Evolutionary conservation across 2,888 invertebrate species (phyloP).

Genomic region (Quadroppia sp.): DNA sequence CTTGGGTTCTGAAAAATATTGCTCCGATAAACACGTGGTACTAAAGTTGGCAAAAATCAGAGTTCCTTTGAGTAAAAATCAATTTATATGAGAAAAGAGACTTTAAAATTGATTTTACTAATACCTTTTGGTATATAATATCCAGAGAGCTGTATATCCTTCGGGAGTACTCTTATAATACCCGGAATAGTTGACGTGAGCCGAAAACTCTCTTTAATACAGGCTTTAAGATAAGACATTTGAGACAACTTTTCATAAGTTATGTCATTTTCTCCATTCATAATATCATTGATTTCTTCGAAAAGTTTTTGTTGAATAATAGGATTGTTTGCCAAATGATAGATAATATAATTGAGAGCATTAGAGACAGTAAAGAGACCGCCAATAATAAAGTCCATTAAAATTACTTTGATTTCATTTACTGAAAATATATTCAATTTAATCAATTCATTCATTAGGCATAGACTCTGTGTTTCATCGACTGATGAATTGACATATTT

Average conservation of each 20-base stretch:
- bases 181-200: constrained; percentile 46
- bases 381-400: constrained; percentile 50
- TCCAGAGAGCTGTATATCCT: constrained; percentile 57
- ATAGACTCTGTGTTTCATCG: too few relatives aligned
- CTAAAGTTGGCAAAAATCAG: constrained; percentile 51
- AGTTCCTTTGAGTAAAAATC: constrained; percentile 48
- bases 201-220: constrained; percentile 60
- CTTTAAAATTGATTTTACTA: constrained; percentile 5
- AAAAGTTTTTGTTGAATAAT: constrained; percentile 74
- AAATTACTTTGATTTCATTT: constrained; percentile 46
- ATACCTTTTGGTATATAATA: constrained; percentile 55
- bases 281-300: constrained; percentile 60
- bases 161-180: constrained; percentile 45
- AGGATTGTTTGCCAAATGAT: constrained; percentile 65
- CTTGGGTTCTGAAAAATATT: constrained; percentile 51
- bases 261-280: constrained; percentile 48
- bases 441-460: constrained; percentile 1
- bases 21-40: constrained; percentile 49
- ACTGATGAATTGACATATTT: constrained; percentile 45
- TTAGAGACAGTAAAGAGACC: constrained; percentile 51
- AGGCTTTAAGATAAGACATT: constrained; percentile 60
- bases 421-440: constrained; percentile 46
- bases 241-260: constrained; percentile 53
- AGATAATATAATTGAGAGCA: constrained; percentile 56
- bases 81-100: neutral